Percentiles rank a stretch among this genome's conserved stretches.
Conservation (phyloP, 1,140 invertebrate species). For the Pectinophora gossypiella region DNA sequence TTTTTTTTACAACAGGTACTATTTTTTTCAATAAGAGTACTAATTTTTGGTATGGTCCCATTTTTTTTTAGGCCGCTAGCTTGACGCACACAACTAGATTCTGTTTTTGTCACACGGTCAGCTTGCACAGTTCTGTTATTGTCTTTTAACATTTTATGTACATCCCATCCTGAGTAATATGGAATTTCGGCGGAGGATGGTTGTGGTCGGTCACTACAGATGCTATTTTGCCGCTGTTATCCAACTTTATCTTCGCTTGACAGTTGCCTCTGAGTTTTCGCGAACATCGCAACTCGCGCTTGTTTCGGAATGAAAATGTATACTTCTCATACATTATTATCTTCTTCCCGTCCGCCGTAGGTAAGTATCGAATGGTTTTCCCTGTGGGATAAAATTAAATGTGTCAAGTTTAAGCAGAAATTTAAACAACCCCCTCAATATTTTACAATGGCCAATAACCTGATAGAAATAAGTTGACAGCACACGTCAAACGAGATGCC, state of each 20-base stretch:
- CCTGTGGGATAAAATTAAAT: background rate
- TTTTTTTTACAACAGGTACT: too few relatives aligned
- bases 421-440: too few relatives aligned
- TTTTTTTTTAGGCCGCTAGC: too few relatives aligned
- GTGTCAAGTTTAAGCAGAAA: too few relatives aligned
- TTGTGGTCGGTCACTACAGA: constrained; percentile 11
- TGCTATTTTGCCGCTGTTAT: background rate
- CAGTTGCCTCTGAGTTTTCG: constrained; percentile 3
- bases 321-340: background rate
- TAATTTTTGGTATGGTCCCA: too few relatives aligned
- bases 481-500: too few relatives aligned
- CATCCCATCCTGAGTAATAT: background rate
- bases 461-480: too few relatives aligned
- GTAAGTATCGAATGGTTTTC: background rate
- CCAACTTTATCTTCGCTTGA: background rate
- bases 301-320: background rate
- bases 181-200: constrained; percentile 13
- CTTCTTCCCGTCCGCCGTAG: background rate
- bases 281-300: constrained; percentile 17
- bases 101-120: background rate
- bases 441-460: too few relatives aligned
- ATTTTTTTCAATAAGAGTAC: too few relatives aligned
- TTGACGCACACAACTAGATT: too few relatives aligned
- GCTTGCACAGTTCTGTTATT: background rate
- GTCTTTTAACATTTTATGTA: background rate